phyloP scores from a whole-genome alignment of 2,888 invertebrate genomes.

The Thymelicus lineola region DNA sequence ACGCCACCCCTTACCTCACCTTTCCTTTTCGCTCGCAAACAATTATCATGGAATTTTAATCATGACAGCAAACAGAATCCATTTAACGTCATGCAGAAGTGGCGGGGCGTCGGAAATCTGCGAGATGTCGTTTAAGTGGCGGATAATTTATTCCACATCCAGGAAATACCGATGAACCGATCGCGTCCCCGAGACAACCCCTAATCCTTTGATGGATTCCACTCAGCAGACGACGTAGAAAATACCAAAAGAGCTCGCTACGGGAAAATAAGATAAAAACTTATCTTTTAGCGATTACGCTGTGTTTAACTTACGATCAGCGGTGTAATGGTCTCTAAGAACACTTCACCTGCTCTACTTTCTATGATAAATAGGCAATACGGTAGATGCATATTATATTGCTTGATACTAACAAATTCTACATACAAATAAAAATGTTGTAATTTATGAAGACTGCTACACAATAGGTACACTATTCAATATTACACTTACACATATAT shows the following conservation, averaged over 20 bases:
- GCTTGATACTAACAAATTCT: slow-evolving; percentile 33
- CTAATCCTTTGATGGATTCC: slow-evolving; percentile 83
- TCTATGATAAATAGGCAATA: slow-evolving; percentile 24
- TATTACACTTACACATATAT: too few species aligned
- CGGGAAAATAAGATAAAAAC: slow-evolving; percentile 62
- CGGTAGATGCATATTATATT: slow-evolving; percentile 21
- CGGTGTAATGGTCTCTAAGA: slow-evolving; percentile 30
- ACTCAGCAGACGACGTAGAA: slow-evolving; percentile 58
- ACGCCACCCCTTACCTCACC: slow-evolving; percentile 33
- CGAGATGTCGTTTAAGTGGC: slow-evolving; percentile 68
- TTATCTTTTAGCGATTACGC: slow-evolving; percentile 52
- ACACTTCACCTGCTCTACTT: slow-evolving; percentile 36
- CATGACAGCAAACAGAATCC: slow-evolving; percentile 37
- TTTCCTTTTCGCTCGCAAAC: slow-evolving; percentile 37
- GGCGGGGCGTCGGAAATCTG: slow-evolving; percentile 56
- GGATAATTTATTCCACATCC: slow-evolving; percentile 80
- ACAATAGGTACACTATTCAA: too few species aligned
- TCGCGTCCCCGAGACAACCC: slow-evolving; percentile 66
- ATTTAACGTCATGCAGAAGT: slow-evolving; percentile 43
- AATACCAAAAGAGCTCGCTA: slow-evolving; percentile 72
- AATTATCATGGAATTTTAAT: slow-evolving; percentile 39
- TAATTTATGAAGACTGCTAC: too few species aligned
- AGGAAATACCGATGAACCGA: slow-evolving; percentile 73
- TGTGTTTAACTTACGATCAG: slow-evolving; percentile 49
- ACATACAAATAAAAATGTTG: not conserved